Conservation (phyloP, 2,113 vertebrate species). For the Larimichthys polyactis region DNA sequence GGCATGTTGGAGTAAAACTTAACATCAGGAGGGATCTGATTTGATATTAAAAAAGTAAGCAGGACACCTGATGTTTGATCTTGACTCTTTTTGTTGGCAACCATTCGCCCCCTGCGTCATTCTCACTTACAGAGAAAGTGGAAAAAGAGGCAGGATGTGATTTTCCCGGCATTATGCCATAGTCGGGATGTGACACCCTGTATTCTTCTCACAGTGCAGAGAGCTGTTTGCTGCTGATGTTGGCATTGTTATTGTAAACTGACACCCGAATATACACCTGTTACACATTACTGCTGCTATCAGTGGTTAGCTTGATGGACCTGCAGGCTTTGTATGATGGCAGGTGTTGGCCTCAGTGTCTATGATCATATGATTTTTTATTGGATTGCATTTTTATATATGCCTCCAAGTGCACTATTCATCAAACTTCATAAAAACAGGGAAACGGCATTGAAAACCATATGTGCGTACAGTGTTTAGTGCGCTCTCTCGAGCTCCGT, state of each 20-base stretch:
- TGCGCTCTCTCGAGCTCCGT: not conserved
- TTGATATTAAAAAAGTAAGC: not conserved
- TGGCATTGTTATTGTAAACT: not conserved
- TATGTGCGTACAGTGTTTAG: not conserved
- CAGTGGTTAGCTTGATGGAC: not conserved
- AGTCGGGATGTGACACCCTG: not conserved
- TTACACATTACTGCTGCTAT: not conserved
- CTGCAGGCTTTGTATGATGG: not conserved
- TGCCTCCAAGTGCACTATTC: not conserved
- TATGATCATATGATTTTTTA: not conserved
- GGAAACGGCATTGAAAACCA: not conserved
- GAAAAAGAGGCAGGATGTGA: not conserved
- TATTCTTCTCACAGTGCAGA: not conserved
- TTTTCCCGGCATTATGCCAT: constrained; percentile 1
- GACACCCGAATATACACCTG: not conserved
- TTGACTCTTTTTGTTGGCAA: not conserved
- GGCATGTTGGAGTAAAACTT: not conserved
- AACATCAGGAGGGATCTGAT: not conserved
- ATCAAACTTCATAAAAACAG: too few relatives aligned
- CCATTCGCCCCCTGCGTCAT: not conserved
- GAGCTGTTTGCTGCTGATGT: constrained; percentile 10
- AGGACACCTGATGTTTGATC: not conserved
- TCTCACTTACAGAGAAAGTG: not conserved
- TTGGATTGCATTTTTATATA: not conserved
- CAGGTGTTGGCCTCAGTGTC: not conserved